Percentiles rank a stretch among this genome's conserved stretches.
Conservation (phyloP, 2,797 vertebrate genomes). For the Crax fasciolata region DNA sequence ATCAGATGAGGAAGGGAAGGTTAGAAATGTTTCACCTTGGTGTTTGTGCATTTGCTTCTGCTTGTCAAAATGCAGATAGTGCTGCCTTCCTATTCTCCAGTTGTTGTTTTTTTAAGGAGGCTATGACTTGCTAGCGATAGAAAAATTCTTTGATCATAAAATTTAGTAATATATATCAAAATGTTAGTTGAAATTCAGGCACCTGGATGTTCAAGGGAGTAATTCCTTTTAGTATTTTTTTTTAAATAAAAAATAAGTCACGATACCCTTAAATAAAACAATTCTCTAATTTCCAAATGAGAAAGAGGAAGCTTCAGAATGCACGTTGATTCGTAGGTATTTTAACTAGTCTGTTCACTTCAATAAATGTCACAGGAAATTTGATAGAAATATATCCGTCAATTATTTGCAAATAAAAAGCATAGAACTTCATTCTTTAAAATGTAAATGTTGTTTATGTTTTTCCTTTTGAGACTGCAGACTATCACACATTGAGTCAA, state of each 20-base stretch:
- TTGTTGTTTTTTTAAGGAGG: not conserved
- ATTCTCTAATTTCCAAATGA: not conserved
- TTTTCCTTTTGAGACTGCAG: not conserved
- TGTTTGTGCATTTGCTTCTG: not conserved
- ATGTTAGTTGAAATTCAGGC: not conserved
- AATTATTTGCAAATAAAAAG: not conserved
- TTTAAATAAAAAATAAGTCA: not conserved
- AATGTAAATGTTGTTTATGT: not conserved
- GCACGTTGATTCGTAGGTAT: fast-evolving
- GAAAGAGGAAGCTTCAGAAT: not conserved
- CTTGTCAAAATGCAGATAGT: not conserved
- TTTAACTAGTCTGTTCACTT: not conserved
- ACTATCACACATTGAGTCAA: not conserved
- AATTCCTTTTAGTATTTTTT: not conserved
- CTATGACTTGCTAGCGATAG: not conserved
- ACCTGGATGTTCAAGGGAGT: not conserved
- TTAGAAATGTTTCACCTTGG: not conserved
- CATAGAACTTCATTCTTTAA: not conserved
- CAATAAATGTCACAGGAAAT: not conserved
- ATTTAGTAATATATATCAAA: not conserved
- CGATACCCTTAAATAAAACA: not conserved
- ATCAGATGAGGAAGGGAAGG: not conserved
- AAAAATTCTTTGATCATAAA: not conserved
- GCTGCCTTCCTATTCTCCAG: not conserved
- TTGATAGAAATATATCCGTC: not conserved